phyloP scores from a whole-genome alignment of 2,797 vertebrate genomes.

The Poliocrania exsul region DNA sequence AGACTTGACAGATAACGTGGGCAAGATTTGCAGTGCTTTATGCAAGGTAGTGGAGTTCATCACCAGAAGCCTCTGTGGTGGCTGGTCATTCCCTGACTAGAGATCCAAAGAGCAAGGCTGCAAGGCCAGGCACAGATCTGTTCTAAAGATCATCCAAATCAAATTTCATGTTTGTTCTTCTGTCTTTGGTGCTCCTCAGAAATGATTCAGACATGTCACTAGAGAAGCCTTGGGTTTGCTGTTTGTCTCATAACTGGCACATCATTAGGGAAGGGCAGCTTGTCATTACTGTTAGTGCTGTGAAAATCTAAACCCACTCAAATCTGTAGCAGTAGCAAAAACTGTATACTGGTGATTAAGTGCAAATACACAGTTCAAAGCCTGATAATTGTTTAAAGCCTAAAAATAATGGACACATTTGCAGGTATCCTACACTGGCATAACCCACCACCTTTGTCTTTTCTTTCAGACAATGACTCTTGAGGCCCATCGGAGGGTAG shows the following conservation, averaged over 20 bases:
- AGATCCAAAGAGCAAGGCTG: neutral
- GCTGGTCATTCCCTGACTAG: neutral
- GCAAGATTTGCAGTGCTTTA: neutral
- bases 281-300: neutral
- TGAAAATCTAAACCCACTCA: neutral
- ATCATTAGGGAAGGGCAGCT: neutral
- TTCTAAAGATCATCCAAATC: neutral
- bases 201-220: neutral
- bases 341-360: neutral
- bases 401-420: neutral
- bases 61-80: neutral
- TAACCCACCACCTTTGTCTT: neutral
- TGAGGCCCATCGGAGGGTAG: slow-evolving; percentile 90
- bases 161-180: neutral
- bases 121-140: neutral
- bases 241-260: neutral
- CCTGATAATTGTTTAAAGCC: neutral
- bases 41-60: neutral
- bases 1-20: neutral
- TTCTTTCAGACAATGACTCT: slow-evolving; percentile 87
- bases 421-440: neutral
- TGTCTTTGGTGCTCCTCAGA: neutral
- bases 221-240: neutral
- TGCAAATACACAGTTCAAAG: neutral
- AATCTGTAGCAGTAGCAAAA: neutral